Evolutionary conservation across 1,140 invertebrate species (phyloP).

Genomic region (Zaprionus gabonicus): DNA sequence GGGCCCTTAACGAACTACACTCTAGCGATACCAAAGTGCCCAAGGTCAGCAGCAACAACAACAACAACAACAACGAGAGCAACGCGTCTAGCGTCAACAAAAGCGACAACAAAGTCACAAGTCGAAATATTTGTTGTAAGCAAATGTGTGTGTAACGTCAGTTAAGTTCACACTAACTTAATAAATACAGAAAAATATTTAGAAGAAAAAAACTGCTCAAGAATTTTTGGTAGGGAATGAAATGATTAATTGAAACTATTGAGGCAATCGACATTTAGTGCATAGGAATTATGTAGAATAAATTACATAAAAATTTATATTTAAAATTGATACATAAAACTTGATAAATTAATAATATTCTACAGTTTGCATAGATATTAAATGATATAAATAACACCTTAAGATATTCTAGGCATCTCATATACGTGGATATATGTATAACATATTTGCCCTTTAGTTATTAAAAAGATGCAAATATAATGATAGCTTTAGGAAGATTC

Average conservation of each 20-base stretch:
- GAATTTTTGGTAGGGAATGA: background rate
- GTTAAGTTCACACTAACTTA: conserved; percentile 13
- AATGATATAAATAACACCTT: no score
- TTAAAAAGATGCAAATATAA: no score
- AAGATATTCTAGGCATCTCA: no score
- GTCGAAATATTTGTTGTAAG: conserved; percentile 14
- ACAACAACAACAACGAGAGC: background rate
- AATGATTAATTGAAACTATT: background rate
- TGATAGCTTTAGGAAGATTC: no score
- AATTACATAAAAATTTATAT: no score
- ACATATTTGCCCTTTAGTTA: no score
- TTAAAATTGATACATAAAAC: no score
- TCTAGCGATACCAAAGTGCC: conserved; percentile 24
- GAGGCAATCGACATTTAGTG: no score
- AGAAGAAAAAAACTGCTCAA: background rate
- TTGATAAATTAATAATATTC: no score
- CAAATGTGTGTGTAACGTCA: conserved; percentile 40
- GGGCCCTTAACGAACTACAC: conserved; percentile 48
- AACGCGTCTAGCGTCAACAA: conserved; percentile 7
- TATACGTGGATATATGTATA: no score
- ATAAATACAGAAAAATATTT: background rate
- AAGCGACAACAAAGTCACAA: conserved; percentile 7
- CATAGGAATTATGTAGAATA: no score
- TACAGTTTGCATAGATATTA: no score
- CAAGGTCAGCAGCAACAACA: conserved; percentile 46